Base-by-base conservation (phyloP, 2,113 vertebrate genomes). In the Chitala chitala region DNA sequence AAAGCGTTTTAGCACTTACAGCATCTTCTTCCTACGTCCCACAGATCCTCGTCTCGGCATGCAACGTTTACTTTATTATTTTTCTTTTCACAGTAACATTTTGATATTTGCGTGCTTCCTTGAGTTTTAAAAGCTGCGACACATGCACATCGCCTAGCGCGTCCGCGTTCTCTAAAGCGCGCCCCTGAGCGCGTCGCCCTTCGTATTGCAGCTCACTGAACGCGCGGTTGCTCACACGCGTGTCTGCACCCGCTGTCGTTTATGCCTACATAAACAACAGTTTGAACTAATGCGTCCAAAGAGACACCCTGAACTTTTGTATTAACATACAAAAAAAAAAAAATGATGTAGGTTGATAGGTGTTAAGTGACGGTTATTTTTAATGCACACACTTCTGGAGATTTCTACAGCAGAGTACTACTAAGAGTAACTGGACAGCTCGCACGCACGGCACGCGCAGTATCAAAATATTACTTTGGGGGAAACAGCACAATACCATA, bases 61-160 rank as follows among this genome's bases (percentile, higher is more conserved):
- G 24, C 24, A 20, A 76, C 76, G 53, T 77, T 77, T 61, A 53
- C 54, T 64, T 54, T 42, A 69, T 76, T 59, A 58, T 76, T 80
- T 81, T 83, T 80, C 82, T 75, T 31, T 24, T 75, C 76, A 64
- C n/a, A n/a, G n/a, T n/a, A n/a, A n/a, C n/a, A 74, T 78, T 80
- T 72, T 79, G 63, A 80, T 78, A 77, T 20, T 12, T 13, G 22
- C 66, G 55, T 78, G 59, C 59, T 81, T 80, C 85, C 71, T 82
- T 88, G 88, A 90, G 87, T 91, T 90, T 85, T 88, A 84, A 84
- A 86, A 92, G 90, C 90, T 92, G 90, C 90, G 90, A 90, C 90
- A 91, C 90, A 92, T 90, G 88, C 90, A 88, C 86, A 90, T 83
- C 72, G 85, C 78, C 78, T 48, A 82, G 84, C 84, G 87, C 78